These are phyloP conservation scores for Plectrocnemia conspersa DNA, from an alignment of 1,140 invertebrate genomes.

Conservation along the genomic window DNA sequence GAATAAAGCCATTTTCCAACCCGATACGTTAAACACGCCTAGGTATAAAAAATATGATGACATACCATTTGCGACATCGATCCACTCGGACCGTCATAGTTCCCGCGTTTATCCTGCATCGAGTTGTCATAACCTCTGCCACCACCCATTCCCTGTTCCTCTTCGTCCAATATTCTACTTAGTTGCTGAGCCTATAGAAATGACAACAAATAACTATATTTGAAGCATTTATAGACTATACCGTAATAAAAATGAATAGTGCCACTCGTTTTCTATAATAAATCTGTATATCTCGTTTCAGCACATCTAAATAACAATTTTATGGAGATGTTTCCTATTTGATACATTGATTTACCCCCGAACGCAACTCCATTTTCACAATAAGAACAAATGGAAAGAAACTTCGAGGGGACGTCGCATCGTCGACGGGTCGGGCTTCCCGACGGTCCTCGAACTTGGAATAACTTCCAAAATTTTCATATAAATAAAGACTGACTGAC, in stretches of 20 bases:
- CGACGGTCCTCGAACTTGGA: too few species aligned
- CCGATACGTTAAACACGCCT: too few species aligned
- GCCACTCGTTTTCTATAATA: neutral
- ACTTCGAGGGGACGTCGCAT: conserved; percentile 9
- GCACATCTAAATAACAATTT: conserved; percentile 8
- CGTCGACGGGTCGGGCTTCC: too few species aligned
- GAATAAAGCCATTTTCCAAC: too few species aligned
- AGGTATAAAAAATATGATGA: too few species aligned
- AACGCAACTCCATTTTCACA: conserved; percentile 2
- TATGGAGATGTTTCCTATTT: conserved; percentile 11
- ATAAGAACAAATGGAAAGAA: conserved; percentile 9
- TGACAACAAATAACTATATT: conserved; percentile 5
- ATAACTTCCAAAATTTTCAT: too few species aligned
- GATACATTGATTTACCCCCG: conserved; percentile 15
- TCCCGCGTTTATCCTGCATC: conserved; percentile 19
- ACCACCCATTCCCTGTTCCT: conserved; percentile 52
- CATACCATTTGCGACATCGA: conserved; percentile 28
- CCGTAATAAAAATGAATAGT: too few species aligned
- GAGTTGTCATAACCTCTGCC: conserved; percentile 30
- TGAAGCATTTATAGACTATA: conserved; percentile 6
- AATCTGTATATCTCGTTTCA: conserved; percentile 11
- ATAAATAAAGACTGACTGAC: too few species aligned
- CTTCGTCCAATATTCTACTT: conserved; percentile 58
- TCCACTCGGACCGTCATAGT: conserved; percentile 16
- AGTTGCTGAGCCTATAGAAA: conserved; percentile 53